Percentiles rank a stretch among this genome's conserved stretches.
These are phyloP conservation scores for Nyctibius bracteatus DNA, from an alignment of 2,113 vertebrate genomes.

Conservation along the genomic window DNA sequence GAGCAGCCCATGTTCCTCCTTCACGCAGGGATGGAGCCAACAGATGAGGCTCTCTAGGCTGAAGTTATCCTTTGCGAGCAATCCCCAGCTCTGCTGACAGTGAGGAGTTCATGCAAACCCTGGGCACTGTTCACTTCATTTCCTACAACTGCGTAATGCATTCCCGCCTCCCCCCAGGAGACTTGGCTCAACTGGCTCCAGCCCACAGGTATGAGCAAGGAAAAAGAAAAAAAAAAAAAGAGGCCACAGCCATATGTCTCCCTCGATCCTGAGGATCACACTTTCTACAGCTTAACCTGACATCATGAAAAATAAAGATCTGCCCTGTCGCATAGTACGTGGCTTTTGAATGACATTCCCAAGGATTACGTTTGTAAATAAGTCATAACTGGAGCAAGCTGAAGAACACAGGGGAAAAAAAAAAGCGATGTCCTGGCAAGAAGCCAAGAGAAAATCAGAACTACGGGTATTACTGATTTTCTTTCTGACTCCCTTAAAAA, in stretches of 20 bases:
- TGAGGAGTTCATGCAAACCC: accelerated
- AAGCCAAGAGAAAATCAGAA: not conserved
- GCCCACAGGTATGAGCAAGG: not conserved
- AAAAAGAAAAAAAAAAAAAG: not conserved
- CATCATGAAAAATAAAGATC: not conserved
- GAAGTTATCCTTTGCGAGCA: not conserved
- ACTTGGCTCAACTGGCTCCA: not conserved
- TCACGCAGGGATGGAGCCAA: not conserved
- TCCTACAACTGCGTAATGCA: accelerated
- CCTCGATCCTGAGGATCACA: not conserved
- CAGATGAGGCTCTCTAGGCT: not conserved
- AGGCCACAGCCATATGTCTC: not conserved
- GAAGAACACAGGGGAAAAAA: not conserved
- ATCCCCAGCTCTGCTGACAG: not conserved
- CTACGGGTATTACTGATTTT: accelerated
- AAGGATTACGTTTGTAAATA: not conserved
- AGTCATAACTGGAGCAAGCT: not conserved
- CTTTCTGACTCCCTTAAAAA: not conserved
- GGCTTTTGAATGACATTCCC: not conserved
- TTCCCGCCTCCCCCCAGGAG: not conserved
- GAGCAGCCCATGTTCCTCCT: not conserved
- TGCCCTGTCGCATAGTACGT: not conserved
- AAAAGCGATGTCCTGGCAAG: not conserved
- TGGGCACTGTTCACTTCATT: accelerated
- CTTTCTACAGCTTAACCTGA: not conserved